Conservation (phyloP, 2,797 vertebrate genomes). For the Epinephelus coioides region DNA sequence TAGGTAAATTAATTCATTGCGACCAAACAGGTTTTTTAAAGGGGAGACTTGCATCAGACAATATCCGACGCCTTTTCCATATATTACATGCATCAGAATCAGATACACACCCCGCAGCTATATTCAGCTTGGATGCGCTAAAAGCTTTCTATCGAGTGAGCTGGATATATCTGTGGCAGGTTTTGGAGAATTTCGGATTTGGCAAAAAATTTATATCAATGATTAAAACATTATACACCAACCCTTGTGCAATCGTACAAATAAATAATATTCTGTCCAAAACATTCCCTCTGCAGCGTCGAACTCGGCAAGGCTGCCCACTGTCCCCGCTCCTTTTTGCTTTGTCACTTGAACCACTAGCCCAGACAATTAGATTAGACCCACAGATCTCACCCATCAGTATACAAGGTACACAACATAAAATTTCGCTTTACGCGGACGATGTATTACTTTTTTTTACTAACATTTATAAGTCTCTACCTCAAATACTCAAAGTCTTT, state of each 20-base stretch:
- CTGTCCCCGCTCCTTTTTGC: neutral
- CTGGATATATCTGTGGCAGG: neutral
- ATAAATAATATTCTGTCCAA: neutral
- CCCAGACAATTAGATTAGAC: neutral
- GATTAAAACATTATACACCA: neutral
- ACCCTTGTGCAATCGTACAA: neutral
- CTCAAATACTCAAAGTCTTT: neutral
- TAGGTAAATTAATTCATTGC: no score
- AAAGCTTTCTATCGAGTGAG: neutral
- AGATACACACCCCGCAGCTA: neutral
- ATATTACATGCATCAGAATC: neutral
- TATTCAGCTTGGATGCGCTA: neutral
- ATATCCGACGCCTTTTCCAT: neutral
- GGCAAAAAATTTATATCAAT: neutral
- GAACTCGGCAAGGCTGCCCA: neutral
- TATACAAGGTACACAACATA: neutral
- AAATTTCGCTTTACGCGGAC: no score
- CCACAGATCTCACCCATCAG: neutral
- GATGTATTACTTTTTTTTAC: neutral
- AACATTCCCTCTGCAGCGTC: neutral
- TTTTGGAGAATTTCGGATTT: neutral
- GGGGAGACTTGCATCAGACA: no score
- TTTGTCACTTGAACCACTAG: neutral
- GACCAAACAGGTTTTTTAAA: no score
- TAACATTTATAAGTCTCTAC: neutral